These are phyloP conservation scores for Xylota sylvarum DNA, from an alignment of 2,888 invertebrate species.

Conservation along the genomic window DNA sequence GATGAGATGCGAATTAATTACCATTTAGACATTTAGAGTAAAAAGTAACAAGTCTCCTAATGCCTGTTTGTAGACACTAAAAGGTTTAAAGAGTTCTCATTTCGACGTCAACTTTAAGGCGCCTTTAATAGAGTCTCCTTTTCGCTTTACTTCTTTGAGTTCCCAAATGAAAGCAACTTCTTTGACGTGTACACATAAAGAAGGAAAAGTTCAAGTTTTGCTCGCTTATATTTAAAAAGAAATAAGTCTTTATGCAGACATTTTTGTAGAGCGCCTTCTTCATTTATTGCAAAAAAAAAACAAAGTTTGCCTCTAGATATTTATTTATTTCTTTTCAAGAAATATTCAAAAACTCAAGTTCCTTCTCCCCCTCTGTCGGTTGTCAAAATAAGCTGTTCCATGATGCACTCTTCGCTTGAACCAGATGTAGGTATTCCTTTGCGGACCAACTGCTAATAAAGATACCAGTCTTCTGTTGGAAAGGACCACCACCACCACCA, in stretches of 20 bases:
- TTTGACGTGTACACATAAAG: background rate
- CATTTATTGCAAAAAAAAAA: background rate
- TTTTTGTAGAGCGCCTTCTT: background rate
- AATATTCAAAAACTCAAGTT: background rate
- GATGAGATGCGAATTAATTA: no score
- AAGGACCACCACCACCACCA: background rate
- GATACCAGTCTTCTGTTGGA: background rate
- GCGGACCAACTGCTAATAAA: slow-evolving; percentile 18
- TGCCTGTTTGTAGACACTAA: no score
- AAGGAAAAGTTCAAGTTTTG: background rate
- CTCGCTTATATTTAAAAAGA: background rate
- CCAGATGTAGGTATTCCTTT: background rate
- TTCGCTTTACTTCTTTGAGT: background rate
- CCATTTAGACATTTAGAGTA: no score
- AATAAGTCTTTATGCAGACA: background rate
- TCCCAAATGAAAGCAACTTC: background rate
- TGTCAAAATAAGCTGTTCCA: background rate
- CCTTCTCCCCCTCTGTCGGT: background rate
- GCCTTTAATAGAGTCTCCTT: background rate
- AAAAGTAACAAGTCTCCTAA: no score
- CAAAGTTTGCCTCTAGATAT: background rate
- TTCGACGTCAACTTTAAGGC: background rate
- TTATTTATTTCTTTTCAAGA: background rate
- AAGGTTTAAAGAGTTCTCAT: no score
- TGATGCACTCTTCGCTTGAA: background rate